phyloP scores from a whole-genome alignment of 2,888 invertebrate species.

The Chelonus formosanus region DNA sequence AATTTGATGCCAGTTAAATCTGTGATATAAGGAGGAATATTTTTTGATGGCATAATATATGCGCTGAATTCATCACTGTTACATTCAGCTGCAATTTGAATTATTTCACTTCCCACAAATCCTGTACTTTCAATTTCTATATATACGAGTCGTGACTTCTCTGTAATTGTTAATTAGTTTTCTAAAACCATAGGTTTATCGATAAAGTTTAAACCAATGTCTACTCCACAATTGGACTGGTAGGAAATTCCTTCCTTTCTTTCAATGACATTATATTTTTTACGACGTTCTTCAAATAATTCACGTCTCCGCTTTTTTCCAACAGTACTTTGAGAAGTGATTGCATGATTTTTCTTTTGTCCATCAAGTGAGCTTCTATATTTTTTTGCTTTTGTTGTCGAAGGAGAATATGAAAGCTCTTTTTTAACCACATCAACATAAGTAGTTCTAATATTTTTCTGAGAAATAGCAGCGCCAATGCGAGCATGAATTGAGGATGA shows the following conservation, averaged over 20 bases:
- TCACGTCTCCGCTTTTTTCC: constrained; percentile 16
- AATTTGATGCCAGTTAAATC: constrained; percentile 25
- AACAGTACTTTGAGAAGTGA: too few species aligned
- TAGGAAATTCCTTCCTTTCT: constrained; percentile 27
- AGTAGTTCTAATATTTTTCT: constrained; percentile 27
- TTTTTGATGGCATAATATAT: constrained; percentile 30
- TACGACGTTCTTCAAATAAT: constrained; percentile 15
- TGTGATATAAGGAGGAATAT: constrained; percentile 25
- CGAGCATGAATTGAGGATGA: constrained; percentile 33
- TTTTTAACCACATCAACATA: constrained; percentile 20
- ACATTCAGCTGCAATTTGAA: constrained; percentile 35
- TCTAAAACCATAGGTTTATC: constrained; percentile 1
- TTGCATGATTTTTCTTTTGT: too few species aligned
- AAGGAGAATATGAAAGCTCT: constrained; percentile 23
- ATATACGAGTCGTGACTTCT: constrained; percentile 22
- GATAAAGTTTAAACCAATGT: constrained; percentile 10
- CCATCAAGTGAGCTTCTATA: too few species aligned
- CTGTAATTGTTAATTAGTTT: not conserved
- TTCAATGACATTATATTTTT: constrained; percentile 2
- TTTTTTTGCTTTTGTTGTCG: too few species aligned
- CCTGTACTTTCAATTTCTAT: constrained; percentile 38
- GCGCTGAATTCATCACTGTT: constrained; percentile 27
- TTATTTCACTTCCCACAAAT: constrained; percentile 28
- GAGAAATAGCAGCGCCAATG: constrained; percentile 33
- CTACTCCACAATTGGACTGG: constrained; percentile 21